Evolutionary conservation across 2,888 invertebrate genomes (phyloP).

Genomic region (Eucera pruinosa): DNA sequence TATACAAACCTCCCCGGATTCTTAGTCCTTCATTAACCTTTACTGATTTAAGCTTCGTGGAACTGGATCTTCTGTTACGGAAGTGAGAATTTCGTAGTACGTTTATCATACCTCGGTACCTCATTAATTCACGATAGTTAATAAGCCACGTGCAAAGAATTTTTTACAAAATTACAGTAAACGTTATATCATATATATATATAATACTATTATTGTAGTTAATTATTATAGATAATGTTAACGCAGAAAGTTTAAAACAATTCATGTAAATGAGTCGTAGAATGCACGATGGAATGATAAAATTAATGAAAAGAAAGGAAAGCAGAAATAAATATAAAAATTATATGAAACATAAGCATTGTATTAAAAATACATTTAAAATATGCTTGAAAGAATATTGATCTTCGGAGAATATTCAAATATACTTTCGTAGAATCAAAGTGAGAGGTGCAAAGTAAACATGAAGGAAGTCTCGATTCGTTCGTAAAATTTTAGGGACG

Average conservation of each 20-base stretch:
- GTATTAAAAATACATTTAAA: no score
- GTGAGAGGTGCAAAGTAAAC: neutral
- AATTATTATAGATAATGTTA: no score
- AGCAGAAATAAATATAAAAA: no score
- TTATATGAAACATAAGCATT: no score
- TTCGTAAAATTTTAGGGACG: neutral
- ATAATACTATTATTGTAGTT: no score
- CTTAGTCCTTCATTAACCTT: constrained; percentile 22
- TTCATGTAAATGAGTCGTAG: neutral
- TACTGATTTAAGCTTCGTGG: constrained; percentile 14
- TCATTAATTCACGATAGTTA: constrained; percentile 21
- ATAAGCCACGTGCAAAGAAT: neutral
- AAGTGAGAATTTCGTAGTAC: constrained; percentile 23
- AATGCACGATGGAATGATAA: no score
- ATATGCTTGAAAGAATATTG: no score
- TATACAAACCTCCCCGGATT: constrained; percentile 27
- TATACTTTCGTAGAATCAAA: neutral
- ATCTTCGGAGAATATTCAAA: no score
- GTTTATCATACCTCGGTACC: constrained; percentile 12
- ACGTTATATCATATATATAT: no score
- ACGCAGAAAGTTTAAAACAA: neutral
- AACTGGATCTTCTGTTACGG: constrained; percentile 4
- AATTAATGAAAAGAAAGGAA: no score
- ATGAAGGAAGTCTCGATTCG: neutral
- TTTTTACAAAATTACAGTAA: neutral